Evolutionary conservation across 2,888 invertebrate genomes (phyloP), one percentile per base, ranked within the genome.

Genomic region (Hirtodrosophila histrioides): DNA sequence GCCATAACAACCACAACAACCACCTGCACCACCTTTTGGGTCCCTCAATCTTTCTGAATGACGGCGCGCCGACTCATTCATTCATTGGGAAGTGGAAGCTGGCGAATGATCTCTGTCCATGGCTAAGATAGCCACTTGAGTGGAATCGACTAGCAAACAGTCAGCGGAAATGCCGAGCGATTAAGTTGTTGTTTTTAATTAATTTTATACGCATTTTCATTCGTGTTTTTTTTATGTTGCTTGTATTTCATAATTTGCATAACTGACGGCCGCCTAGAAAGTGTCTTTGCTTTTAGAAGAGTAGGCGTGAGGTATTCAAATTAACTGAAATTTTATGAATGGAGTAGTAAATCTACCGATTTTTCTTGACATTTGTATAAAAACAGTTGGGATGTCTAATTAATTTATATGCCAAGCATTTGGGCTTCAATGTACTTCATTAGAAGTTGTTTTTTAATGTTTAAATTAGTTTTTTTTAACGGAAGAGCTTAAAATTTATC

Each of bases 101-200:
- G 75, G 41, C 46, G 41, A 46, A 31, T 55, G 60, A 66, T 78
- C 58, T 70, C 70, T 62, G 44, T 49, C 55, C 55, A 57, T 51
- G 68, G 58, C 62, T n/a, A 46, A 66, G 51, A 48, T 56, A 68
- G 49, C 57, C 46, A 54, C 39, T 76, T 62, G 60, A 71, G 64
- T 83, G 64, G 63, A 67, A 60, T 62, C 58, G 73, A 50, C 53
- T 37, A 39, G 61, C 17, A 23, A 43, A 37, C 29, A 48, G 37
- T 39, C n/a, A 84, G 74, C 83, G 83, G 88, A 84, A 84, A 86
- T 86, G 60, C 80, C 78, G 40, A 55, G 44, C 83, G 69, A 84
- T 88, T 86, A 86, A 83, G 69, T 64, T 82, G 83, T 83, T 85
- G 69, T 63, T 67, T 70, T 48, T 55, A 74, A 77, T 74, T 78